Percentiles rank a stretch among this genome's conserved stretches.
These are phyloP conservation scores for Ridgeia piscesae DNA, from an alignment of 1,140 invertebrate genomes.

Conservation along the genomic window DNA sequence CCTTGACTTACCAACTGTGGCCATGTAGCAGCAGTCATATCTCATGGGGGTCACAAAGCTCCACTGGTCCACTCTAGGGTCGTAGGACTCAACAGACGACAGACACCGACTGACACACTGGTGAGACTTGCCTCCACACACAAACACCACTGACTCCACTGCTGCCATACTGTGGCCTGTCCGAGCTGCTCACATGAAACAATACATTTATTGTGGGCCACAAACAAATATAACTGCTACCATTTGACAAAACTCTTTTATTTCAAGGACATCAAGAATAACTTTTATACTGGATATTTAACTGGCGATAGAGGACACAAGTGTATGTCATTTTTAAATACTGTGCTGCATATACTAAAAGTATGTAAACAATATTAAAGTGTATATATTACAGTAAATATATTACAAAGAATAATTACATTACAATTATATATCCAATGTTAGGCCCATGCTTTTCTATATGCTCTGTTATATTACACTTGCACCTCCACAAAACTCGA, in stretches of 20 bases:
- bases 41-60: slow-evolving; percentile 32
- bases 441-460: too few species aligned
- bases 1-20: slow-evolving; percentile 31
- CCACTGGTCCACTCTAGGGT: slow-evolving; percentile 29
- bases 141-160: slow-evolving; percentile 13
- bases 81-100: slow-evolving; percentile 32
- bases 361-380: too few species aligned
- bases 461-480: too few species aligned
- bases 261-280: background rate
- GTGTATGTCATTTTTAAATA: too few species aligned
- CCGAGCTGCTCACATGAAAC: slow-evolving; percentile 15
- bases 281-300: background rate
- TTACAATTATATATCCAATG: too few species aligned
- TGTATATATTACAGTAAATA: too few species aligned
- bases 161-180: slow-evolving; percentile 24
- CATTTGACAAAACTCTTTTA: background rate
- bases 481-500: too few species aligned
- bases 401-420: too few species aligned
- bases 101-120: slow-evolving; percentile 20
- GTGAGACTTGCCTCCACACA: slow-evolving; percentile 22
- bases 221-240: background rate
- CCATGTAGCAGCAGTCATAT: slow-evolving; percentile 26
- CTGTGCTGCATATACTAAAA: too few species aligned
- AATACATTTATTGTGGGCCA: background rate
- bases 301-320: background rate